Percentiles rank a stretch among this genome's conserved stretches.
phyloP scores from a whole-genome alignment of 1,140 invertebrate species.

The Dryas iulia region DNA sequence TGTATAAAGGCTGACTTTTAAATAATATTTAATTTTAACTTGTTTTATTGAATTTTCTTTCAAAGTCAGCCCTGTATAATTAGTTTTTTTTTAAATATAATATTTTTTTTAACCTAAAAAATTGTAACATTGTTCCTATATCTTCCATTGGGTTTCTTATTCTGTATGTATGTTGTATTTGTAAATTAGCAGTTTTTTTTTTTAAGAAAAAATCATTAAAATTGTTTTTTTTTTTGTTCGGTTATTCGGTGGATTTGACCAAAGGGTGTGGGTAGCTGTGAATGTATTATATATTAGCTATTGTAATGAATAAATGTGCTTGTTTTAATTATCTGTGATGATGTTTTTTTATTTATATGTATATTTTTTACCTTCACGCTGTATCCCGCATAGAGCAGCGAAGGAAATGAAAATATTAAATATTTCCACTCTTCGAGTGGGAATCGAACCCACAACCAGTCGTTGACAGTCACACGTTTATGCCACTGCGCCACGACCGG shows the following conservation, averaged over 20 bases:
- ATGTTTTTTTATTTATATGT: neutral
- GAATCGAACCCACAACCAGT: too few species aligned
- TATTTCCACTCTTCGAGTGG: too few species aligned
- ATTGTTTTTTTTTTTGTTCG: constrained; percentile 19
- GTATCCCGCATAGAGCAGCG: too few species aligned
- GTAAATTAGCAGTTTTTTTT: neutral
- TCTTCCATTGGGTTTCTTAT: constrained; percentile 5
- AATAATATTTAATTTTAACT: neutral
- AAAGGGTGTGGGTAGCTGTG: constrained; percentile 42
- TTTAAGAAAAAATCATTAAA: constrained; percentile 4
- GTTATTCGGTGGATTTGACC: constrained; percentile 35
- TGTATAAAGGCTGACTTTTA: neutral
- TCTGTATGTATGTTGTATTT: constrained; percentile 7
- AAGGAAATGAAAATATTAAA: too few species aligned
- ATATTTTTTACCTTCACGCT: too few species aligned
- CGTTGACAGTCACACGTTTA: too few species aligned
- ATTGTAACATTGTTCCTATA: constrained; percentile 10
- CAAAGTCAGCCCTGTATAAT: neutral
- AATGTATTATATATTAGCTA: neutral
- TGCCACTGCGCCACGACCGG: too few species aligned
- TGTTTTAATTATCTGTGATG: constrained; percentile 2
- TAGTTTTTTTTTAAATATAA: constrained; percentile 6
- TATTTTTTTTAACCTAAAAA: neutral
- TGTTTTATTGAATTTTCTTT: neutral
- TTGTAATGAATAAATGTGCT: constrained; percentile 9